These are phyloP conservation scores for Lacerta agilis DNA, from an alignment of 2,797 vertebrate genomes.

Conservation along the genomic window DNA sequence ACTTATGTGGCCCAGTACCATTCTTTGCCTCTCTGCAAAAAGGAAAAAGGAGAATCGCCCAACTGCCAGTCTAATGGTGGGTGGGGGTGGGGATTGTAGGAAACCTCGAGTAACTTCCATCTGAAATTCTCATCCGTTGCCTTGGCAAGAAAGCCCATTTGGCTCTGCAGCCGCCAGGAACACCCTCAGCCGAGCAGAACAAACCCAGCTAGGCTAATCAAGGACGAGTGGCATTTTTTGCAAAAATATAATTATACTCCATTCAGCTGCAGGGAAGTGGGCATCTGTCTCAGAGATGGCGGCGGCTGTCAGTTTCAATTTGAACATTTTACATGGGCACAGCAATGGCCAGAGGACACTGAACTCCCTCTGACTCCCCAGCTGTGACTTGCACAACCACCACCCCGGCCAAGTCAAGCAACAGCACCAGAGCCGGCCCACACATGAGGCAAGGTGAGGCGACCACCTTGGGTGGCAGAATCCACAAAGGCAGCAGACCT, in stretches of 20 bases:
- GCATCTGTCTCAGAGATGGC: neutral
- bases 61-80: neutral
- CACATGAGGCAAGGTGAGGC: too few species aligned
- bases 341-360: rapidly evolving
- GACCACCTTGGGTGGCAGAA: too few species aligned
- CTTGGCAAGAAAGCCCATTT: neutral
- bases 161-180: rapidly evolving
- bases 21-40: neutral
- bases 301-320: neutral
- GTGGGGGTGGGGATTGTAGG: neutral
- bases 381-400: too few species aligned
- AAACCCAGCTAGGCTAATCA: rapidly evolving
- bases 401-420: too few species aligned
- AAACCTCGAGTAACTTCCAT: neutral
- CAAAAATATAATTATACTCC: rapidly evolving
- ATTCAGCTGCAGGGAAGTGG: neutral
- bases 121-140: neutral
- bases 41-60: too few species aligned
- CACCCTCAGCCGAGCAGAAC: rapidly evolving
- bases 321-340: rapidly evolving
- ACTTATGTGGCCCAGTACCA: neutral
- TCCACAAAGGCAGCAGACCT: too few species aligned
- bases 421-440: too few species aligned
- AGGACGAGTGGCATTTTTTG: neutral
- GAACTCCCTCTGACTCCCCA: neutral